Conservation (phyloP, 2,888 invertebrate genomes). For the Lapara coniferarum region DNA sequence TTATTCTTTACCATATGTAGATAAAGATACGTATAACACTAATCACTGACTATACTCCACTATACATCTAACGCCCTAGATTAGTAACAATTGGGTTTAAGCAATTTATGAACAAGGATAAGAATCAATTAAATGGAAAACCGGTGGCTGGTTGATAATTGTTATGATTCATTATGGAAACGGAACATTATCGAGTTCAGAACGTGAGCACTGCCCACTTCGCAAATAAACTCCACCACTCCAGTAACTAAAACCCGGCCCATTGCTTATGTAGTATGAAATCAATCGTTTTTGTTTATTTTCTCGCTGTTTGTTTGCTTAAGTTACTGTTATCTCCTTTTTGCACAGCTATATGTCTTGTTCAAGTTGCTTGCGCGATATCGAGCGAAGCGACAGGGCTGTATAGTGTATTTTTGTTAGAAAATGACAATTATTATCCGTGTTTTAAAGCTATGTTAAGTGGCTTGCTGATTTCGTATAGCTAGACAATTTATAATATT, state of each 20-base stretch:
- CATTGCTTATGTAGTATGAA: not conserved
- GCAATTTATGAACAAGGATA: slow-evolving; percentile 43
- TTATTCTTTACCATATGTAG: slow-evolving; percentile 30
- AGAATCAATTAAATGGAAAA: slow-evolving; percentile 53
- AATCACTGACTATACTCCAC: not conserved
- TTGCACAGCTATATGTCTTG: slow-evolving; percentile 22
- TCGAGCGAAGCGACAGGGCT: slow-evolving; percentile 16
- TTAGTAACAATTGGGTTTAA: slow-evolving; percentile 22
- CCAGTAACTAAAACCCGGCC: slow-evolving; percentile 16
- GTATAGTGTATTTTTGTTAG: slow-evolving; percentile 23
- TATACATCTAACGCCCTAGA: slow-evolving; percentile 23
- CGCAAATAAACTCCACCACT: slow-evolving; percentile 10
- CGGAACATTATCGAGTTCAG: slow-evolving; percentile 55
- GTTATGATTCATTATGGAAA: slow-evolving; percentile 69
- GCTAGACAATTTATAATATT: not conserved
- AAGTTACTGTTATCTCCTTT: slow-evolving; percentile 24
- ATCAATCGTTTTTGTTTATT: slow-evolving; percentile 23
- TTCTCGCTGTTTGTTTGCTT: slow-evolving; percentile 20
- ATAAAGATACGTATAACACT: not conserved
- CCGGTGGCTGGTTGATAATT: slow-evolving; percentile 55
- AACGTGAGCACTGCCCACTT: slow-evolving; percentile 54
- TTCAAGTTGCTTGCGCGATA: slow-evolving; percentile 21
- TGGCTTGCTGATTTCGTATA: slow-evolving; percentile 15
- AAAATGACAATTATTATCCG: slow-evolving; percentile 23
- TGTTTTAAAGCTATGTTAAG: slow-evolving; percentile 15